These are phyloP conservation scores for Phylloscopus collybita DNA, from an alignment of 2,797 vertebrate species.

Conservation along the genomic window DNA sequence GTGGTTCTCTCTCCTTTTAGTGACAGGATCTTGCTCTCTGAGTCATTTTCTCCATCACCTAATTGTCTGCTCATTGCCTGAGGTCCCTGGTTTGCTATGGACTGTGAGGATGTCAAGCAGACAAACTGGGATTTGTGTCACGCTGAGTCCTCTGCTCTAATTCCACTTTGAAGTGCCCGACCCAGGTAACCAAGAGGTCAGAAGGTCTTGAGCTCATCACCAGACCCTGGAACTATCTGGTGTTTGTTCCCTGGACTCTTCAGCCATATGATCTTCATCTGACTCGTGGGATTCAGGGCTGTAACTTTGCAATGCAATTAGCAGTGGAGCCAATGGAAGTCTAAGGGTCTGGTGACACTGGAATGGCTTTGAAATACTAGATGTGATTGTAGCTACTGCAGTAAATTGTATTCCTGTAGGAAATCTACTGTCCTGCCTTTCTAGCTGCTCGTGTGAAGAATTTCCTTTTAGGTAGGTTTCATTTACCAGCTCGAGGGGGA, in stretches of 20 bases:
- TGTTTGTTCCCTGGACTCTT: not conserved
- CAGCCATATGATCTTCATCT: slow-evolving; percentile 25
- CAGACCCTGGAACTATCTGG: not conserved
- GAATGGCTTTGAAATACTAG: slow-evolving; percentile 50
- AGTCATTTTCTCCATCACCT: slow-evolving; percentile 51
- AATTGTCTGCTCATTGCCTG: not conserved
- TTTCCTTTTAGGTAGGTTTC: slow-evolving; percentile 24
- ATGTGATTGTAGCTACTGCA: not conserved
- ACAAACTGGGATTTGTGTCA: slow-evolving; percentile 44
- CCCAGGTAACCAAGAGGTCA: slow-evolving; percentile 48
- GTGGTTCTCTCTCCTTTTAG: not conserved
- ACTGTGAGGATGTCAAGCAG: slow-evolving; percentile 19
- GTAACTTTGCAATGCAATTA: not conserved
- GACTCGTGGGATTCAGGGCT: not conserved
- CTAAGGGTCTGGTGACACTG: not conserved
- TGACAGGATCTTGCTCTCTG: slow-evolving; percentile 16
- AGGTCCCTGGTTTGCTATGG: not conserved
- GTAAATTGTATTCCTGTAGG: slow-evolving; percentile 28
- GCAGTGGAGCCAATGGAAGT: not conserved
- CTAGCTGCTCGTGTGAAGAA: slow-evolving; percentile 25
- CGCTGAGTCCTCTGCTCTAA: not conserved
- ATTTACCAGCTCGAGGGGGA: not conserved
- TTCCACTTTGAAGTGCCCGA: slow-evolving; percentile 19
- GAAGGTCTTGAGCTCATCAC: slow-evolving; percentile 41
- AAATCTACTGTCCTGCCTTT: slow-evolving; percentile 26